Evolutionary conservation across 2,113 vertebrate species (phyloP).

Genomic region (Trichomycterus rosablanca): DNA sequence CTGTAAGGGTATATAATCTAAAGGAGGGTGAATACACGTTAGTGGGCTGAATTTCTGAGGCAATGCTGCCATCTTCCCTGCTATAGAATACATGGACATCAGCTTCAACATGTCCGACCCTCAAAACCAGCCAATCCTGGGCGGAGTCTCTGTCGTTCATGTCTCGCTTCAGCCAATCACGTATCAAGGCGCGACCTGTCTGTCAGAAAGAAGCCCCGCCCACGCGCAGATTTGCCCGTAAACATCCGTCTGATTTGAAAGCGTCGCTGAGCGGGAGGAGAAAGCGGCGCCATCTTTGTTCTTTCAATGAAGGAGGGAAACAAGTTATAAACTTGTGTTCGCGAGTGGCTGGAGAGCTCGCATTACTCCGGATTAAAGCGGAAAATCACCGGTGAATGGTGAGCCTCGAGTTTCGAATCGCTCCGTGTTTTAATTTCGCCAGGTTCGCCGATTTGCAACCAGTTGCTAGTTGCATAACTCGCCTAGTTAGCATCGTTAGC

Average conservation of each 20-base stretch:
- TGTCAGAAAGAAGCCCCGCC: conserved; percentile 48
- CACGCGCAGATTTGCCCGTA: conserved; percentile 66
- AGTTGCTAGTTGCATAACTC: neutral
- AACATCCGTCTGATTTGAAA: conserved; percentile 75
- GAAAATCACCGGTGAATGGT: conserved; percentile 30
- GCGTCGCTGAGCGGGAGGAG: conserved; percentile 69
- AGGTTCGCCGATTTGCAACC: neutral
- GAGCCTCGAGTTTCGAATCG: neutral
- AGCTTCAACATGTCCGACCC: no score
- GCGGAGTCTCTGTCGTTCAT: conserved; percentile 48
- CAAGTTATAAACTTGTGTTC: conserved; percentile 46
- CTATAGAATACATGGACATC: neutral
- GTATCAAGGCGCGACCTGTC: neutral
- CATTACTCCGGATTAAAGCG: conserved; percentile 46
- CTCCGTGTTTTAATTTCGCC: neutral
- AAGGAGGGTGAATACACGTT: no score
- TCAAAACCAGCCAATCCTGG: conserved; percentile 19
- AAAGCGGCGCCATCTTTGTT: conserved; percentile 73
- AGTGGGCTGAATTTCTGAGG: neutral
- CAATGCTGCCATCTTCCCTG: neutral
- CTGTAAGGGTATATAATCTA: no score
- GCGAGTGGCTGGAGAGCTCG: conserved; percentile 52
- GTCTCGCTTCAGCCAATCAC: neutral
- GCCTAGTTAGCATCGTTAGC: neutral
- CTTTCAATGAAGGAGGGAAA: conserved; percentile 65